Conservation (phyloP, 2,113 vertebrate species). For the Sylvia atricapilla region DNA sequence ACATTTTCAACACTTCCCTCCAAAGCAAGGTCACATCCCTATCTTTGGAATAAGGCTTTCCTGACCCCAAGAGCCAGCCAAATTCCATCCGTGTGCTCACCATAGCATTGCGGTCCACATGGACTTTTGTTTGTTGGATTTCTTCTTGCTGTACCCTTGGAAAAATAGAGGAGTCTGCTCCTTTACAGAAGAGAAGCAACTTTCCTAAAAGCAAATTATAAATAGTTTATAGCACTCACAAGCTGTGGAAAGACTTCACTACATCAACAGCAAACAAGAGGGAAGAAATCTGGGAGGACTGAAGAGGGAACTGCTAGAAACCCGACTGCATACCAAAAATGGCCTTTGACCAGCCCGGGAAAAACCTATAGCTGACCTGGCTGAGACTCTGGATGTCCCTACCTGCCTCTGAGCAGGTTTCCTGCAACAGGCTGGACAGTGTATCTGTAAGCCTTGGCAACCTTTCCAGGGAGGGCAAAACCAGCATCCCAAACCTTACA, state of each 20-base stretch:
- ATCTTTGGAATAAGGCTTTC: slow-evolving; percentile 23
- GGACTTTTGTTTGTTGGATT: slow-evolving; percentile 83
- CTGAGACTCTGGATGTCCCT: accelerated
- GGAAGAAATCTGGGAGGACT: not conserved
- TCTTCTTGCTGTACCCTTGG: slow-evolving; percentile 87
- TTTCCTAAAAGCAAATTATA: slow-evolving; percentile 77
- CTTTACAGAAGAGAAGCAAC: slow-evolving; percentile 93
- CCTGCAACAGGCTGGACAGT: not conserved
- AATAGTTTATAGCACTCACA: not conserved
- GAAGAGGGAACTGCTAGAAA: not conserved
- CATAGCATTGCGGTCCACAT: slow-evolving; percentile 91
- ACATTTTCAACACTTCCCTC: slow-evolving; percentile 29
- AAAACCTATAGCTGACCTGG: not conserved
- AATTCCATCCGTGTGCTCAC: slow-evolving; percentile 66
- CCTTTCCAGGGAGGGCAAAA: not conserved
- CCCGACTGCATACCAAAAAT: not conserved
- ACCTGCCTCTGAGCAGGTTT: not conserved
- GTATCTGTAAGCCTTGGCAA: not conserved
- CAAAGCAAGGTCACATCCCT: slow-evolving; percentile 32
- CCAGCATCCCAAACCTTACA: not conserved
- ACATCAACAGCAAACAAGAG: not conserved
- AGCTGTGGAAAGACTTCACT: not conserved
- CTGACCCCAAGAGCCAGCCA: slow-evolving; percentile 2
- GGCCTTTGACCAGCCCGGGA: not conserved
- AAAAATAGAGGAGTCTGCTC: slow-evolving; percentile 94